Conservation (phyloP, 2,113 vertebrate genomes). For the Panthera tigris region DNA sequence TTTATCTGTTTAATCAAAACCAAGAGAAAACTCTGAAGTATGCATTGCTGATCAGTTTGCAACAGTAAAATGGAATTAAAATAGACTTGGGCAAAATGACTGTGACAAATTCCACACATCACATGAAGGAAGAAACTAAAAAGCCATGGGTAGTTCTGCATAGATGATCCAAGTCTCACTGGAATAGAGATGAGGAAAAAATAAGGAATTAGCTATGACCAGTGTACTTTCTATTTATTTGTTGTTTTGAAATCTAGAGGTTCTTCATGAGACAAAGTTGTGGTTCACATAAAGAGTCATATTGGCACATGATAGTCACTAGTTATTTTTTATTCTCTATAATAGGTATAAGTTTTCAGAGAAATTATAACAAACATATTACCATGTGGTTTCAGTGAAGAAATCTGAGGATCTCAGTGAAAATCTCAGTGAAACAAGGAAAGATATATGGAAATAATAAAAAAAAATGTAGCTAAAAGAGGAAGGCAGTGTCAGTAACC, state of each 20-base stretch:
- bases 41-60: neutral
- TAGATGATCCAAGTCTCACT: neutral
- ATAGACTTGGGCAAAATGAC: neutral
- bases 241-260: neutral
- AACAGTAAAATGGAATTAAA: constrained; percentile 50
- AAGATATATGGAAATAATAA: neutral
- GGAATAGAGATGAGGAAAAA: neutral
- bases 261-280: neutral
- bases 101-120: neutral
- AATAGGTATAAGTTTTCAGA: neutral
- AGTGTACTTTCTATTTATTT: neutral
- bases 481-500: neutral
- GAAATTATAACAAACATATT: neutral
- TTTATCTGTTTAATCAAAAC: constrained; percentile 56
- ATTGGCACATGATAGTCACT: neutral
- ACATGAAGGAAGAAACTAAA: neutral
- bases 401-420: neutral
- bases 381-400: neutral
- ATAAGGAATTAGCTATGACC: neutral
- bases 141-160: neutral
- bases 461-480: neutral
- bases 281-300: neutral
- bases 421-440: neutral
- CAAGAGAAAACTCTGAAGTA: neutral
- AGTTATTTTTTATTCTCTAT: neutral